Base-by-base conservation (phyloP, 1,140 invertebrate genomes). In the Plectrocnemia conspersa region DNA sequence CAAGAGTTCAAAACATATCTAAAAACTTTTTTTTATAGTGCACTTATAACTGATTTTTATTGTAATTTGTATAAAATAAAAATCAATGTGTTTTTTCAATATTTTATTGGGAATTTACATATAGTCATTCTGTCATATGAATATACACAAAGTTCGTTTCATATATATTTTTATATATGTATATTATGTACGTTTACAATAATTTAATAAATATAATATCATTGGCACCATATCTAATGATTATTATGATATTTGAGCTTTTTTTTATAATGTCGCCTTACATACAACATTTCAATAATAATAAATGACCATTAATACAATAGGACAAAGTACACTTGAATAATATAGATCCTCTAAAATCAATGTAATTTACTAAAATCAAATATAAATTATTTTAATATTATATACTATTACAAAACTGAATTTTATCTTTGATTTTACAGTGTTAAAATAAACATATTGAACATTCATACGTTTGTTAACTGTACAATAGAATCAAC, bases 171-270 rank as follows among this genome's bases (percentile, higher is more conserved):
- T 23, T 53, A 41, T 32, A 29, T 25, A 13, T 16, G 13, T n/a
- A 16, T 45, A 45, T 23, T 16, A 25, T 42, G 22, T 23, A 42
- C 19, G 2, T 45, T 45, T 45, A 45, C 29, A 42, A 45, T 42
- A 40, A 18, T 18, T 18, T 40, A 40, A 40, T 15, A 40, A 40
- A 13, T 23, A 42, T 27, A 45, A 45, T 38, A 42, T 52, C 46
- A 54, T 46, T 46, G 52, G 41, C 52, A 54, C 52, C 52, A 36
- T 54, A 45, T 21, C 52, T 54, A 54, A 45, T 23, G 52, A 45
- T 53, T 53, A 48, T 22, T 29, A 35, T 46, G 52, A 54, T 54
- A 54, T 54, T 54, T 54, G 52, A 54, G 52, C 52, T 45, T 44
- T 46, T 41, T 42, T 11, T 15, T 29, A 48, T 38, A 36, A 52